A percentile compares a stretch with the other conserved stretches of the same genome.
phyloP scores from a whole-genome alignment of 2,888 invertebrate species.

The Xanthia togata region DNA sequence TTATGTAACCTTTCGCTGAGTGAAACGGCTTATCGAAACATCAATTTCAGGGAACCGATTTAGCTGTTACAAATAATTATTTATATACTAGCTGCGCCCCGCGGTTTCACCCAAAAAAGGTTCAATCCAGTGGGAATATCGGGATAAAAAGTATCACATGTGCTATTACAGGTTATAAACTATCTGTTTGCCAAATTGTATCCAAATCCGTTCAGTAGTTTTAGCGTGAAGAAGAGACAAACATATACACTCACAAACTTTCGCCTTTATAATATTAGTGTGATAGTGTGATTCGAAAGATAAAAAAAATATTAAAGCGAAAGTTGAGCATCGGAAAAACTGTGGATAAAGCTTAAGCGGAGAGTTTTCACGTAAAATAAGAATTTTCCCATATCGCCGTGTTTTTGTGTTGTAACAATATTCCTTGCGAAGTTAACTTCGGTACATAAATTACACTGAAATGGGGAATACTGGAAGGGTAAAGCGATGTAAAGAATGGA shows the following conservation, averaged over 20 bases:
- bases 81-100: no score
- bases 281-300: conserved; percentile 54
- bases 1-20: background rate
- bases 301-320: conserved; percentile 52
- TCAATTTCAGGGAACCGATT: conserved; percentile 37
- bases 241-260: no score
- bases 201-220: no score
- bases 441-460: conserved; percentile 58
- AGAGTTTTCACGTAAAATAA: conserved; percentile 58
- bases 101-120: no score
- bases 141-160: no score
- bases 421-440: conserved; percentile 54
- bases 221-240: no score
- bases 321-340: conserved; percentile 62
- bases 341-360: conserved; percentile 48
- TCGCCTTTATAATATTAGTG: no score
- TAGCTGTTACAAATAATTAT: conserved; percentile 41
- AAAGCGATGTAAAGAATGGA: conserved; percentile 28
- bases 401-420: conserved; percentile 55
- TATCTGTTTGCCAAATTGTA: no score
- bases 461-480: conserved; percentile 37
- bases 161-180: no score
- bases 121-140: no score
- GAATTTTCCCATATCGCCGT: conserved; percentile 42
- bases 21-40: conserved; percentile 47